A percentile compares a stretch with the other conserved stretches of the same genome.
Evolutionary conservation across 2,797 vertebrate genomes (phyloP).

Genomic region (Rhadinocentrus ornatus): DNA sequence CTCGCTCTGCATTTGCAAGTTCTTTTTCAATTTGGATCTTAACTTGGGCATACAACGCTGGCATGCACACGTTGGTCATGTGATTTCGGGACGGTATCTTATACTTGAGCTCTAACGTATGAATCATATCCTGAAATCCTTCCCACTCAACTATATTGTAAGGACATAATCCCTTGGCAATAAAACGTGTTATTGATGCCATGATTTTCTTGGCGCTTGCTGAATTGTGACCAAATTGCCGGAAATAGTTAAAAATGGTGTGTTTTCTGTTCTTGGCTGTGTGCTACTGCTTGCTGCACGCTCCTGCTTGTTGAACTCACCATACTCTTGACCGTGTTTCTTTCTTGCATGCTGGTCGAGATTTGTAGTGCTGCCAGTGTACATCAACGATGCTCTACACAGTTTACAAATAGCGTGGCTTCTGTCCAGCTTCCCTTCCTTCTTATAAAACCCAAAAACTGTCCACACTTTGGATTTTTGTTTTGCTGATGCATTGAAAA

Average conservation of each 20-base stretch:
- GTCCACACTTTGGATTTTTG: conserved; percentile 9
- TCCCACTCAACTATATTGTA: no score
- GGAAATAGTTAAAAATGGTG: no score
- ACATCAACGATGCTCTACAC: not conserved
- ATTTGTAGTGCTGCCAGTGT: conserved; percentile 3
- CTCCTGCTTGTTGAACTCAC: not conserved
- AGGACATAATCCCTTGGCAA: no score
- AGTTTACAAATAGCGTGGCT: conserved; percentile 4
- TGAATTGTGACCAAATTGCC: no score
- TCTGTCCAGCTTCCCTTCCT: not conserved
- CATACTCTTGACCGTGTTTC: not conserved
- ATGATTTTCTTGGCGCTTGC: no score
- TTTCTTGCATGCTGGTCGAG: not conserved
- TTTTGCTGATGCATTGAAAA: not conserved
- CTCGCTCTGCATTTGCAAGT: not conserved
- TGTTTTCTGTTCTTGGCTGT: no score
- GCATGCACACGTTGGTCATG: not conserved
- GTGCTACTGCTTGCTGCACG: not conserved
- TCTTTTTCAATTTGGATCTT: conserved; percentile 11
- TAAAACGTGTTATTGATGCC: no score
- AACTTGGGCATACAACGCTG: not conserved
- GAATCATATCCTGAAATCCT: not conserved
- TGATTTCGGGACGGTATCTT: not conserved
- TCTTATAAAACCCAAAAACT: not conserved
- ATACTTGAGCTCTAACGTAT: not conserved